Percentiles rank a stretch among this genome's conserved stretches.
Conservation (phyloP, 2,888 invertebrate genomes). For the Microctonus brassicae region DNA sequence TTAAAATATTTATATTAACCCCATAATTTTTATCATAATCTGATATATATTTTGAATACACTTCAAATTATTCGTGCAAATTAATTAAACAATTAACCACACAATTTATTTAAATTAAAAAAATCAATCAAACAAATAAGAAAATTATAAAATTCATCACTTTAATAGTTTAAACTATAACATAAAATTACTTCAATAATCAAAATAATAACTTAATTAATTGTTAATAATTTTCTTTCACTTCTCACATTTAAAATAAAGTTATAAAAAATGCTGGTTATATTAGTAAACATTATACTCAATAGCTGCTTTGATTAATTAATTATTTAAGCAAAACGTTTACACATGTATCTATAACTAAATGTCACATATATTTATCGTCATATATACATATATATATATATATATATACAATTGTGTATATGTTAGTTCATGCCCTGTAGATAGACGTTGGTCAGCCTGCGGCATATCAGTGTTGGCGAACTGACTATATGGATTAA, state of each 20-base stretch:
- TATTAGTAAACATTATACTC: too few relatives aligned
- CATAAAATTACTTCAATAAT: not conserved
- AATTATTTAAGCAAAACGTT: not conserved
- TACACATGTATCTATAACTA: not conserved
- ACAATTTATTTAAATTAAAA: too few relatives aligned
- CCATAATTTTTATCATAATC: too few relatives aligned
- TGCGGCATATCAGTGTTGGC: conserved; percentile 17
- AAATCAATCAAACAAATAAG: too few relatives aligned
- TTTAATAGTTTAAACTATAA: not conserved
- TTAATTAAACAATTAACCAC: too few relatives aligned
- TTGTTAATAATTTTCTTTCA: not conserved
- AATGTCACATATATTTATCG: not conserved
- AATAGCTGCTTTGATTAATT: not conserved
- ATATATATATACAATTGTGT: not conserved
- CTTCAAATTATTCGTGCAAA: too few relatives aligned
- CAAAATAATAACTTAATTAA: not conserved
- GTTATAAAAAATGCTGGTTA: not conserved
- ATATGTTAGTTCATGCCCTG: not conserved
- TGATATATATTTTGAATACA: too few relatives aligned
- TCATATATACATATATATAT: not conserved
- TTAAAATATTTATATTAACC: too few relatives aligned
- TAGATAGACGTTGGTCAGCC: conserved; percentile 8
- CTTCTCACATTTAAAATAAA: not conserved
- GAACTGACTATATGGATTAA: conserved; percentile 30
- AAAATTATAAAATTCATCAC: too few relatives aligned